Percentiles rank a stretch among this genome's conserved stretches.
Evolutionary conservation across 2,113 vertebrate genomes (phyloP).

Genomic region (Erythrocercus mccallii): DNA sequence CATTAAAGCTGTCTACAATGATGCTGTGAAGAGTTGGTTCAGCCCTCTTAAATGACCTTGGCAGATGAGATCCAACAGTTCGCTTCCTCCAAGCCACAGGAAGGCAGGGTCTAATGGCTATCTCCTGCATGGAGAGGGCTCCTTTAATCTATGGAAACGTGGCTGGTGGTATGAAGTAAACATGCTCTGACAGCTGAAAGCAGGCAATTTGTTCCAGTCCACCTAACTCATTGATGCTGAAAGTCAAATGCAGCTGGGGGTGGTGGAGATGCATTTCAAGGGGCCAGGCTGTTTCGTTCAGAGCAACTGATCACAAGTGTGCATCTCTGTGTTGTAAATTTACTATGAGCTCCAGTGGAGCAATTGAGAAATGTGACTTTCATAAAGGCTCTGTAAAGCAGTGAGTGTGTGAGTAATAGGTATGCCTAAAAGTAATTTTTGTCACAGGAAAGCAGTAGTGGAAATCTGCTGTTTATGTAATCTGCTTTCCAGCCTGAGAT

Average conservation of each 20-base stretch:
- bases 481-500: background rate
- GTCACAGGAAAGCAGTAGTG: background rate
- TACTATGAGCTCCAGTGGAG: background rate
- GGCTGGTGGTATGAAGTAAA: background rate
- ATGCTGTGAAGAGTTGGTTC: background rate
- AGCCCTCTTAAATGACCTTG: background rate
- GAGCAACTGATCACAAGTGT: background rate
- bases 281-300: accelerated
- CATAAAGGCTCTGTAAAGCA: background rate
- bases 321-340: background rate
- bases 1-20: background rate
- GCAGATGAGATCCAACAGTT: background rate
- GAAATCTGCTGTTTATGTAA: background rate
- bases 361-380: background rate
- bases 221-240: background rate
- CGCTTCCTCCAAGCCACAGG: accelerated
- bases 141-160: background rate
- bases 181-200: accelerated
- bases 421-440: background rate
- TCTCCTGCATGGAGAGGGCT: background rate
- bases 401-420: background rate
- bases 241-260: background rate
- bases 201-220: background rate
- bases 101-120: background rate
- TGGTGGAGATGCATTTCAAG: background rate